phyloP scores from a whole-genome alignment of 2,888 invertebrate genomes.

The Cerceris rybyensis region DNA sequence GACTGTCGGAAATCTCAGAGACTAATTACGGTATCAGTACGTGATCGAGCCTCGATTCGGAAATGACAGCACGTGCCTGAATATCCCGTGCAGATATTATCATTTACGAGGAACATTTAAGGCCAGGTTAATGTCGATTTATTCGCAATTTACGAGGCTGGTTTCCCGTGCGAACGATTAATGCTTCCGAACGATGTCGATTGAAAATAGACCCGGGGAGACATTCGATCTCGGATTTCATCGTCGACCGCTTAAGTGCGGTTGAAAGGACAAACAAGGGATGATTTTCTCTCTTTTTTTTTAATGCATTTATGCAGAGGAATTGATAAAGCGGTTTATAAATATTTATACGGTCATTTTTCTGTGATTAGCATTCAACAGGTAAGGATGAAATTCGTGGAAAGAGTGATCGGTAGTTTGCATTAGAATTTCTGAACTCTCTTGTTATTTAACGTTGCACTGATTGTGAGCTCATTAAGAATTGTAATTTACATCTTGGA shows the following conservation, averaged over 20 bases:
- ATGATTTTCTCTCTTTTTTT: background rate
- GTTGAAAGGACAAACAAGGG: slow-evolving; percentile 3
- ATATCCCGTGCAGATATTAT: slow-evolving; percentile 7
- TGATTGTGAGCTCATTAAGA: too few relatives aligned
- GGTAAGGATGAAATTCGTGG: too few relatives aligned
- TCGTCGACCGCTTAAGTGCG: slow-evolving; percentile 7
- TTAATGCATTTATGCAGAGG: background rate
- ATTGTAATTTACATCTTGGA: too few relatives aligned
- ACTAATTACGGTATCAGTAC: slow-evolving; percentile 13
- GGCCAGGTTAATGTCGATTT: slow-evolving; percentile 17
- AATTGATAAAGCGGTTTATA: background rate
- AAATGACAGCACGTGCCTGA: slow-evolving; percentile 7
- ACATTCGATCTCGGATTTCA: slow-evolving; percentile 3
- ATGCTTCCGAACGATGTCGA: slow-evolving; percentile 5
- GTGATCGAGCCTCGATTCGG: slow-evolving; percentile 4
- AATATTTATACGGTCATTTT: too few relatives aligned
- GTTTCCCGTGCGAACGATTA: slow-evolving; percentile 19
- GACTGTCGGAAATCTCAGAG: background rate
- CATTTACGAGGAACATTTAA: slow-evolving; percentile 24
- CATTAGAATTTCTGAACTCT: too few relatives aligned
- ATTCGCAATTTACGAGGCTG: slow-evolving; percentile 9
- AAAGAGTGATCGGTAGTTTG: too few relatives aligned
- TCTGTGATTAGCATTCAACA: too few relatives aligned
- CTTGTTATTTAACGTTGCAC: too few relatives aligned
- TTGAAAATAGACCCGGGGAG: slow-evolving; percentile 21